These are phyloP conservation scores for Amphilophus citrinellus DNA, from an alignment of 2,113 vertebrate genomes.

Conservation along the genomic window DNA sequence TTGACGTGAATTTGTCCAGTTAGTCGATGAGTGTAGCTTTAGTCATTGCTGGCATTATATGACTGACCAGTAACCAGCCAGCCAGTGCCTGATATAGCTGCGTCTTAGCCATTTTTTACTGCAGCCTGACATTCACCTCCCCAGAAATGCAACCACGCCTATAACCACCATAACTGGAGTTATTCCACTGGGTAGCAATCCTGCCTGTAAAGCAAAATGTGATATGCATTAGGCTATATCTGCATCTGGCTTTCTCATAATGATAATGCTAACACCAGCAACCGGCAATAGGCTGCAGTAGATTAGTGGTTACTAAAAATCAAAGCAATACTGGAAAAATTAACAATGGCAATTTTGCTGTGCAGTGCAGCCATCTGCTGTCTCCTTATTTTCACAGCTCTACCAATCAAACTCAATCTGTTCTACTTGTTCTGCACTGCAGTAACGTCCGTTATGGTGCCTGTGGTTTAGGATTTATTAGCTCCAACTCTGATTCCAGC, in stretches of 20 bases:
- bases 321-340: background rate
- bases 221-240: background rate
- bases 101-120: background rate
- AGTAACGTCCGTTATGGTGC: background rate
- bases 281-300: background rate
- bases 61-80: background rate
- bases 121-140: background rate
- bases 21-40: background rate
- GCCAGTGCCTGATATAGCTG: background rate
- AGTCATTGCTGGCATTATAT: background rate
- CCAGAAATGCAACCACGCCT: background rate
- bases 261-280: background rate
- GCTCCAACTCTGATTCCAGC: background rate
- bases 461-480: background rate
- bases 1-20: background rate
- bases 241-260: background rate
- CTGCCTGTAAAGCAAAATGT: background rate
- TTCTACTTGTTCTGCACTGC: background rate
- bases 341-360: background rate
- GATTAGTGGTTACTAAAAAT: background rate
- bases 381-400: no score
- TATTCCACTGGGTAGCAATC: background rate
- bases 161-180: background rate
- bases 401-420: background rate
- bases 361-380: background rate